Evolutionary conservation across 1,140 invertebrate genomes (phyloP).

Genomic region (Bombus soroeensis): DNA sequence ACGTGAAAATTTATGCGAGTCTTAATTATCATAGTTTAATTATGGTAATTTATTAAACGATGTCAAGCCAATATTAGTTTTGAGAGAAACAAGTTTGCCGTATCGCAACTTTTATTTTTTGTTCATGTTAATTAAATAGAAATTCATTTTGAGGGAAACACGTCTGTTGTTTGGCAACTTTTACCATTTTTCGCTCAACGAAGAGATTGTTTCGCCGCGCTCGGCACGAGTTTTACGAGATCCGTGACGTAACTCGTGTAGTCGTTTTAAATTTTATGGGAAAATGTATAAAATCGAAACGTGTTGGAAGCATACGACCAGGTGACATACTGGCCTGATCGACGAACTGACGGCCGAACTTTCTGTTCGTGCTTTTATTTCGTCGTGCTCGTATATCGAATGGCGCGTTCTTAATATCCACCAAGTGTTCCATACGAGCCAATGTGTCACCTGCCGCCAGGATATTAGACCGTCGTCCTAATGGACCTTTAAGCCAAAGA

Average conservation of each 20-base stretch:
- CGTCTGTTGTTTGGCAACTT: not conserved
- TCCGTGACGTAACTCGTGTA: not conserved
- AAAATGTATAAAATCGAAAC: not conserved
- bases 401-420: slow-evolving; percentile 74
- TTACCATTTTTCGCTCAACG: not conserved
- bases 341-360: slow-evolving; percentile 46
- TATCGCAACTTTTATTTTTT: not conserved
- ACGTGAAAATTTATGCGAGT: too few species aligned
- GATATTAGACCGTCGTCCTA: slow-evolving; percentile 73
- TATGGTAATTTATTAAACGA: too few species aligned
- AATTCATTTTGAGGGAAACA: not conserved
- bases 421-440: slow-evolving; percentile 75
- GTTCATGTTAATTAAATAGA: not conserved
- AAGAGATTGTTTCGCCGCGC: not conserved
- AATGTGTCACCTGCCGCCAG: slow-evolving; percentile 71
- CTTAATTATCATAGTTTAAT: too few species aligned
- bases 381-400: slow-evolving; percentile 63
- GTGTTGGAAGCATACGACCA: not conserved
- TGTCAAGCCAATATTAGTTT: not conserved
- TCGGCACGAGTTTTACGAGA: not conserved
- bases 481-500: slow-evolving; percentile 73
- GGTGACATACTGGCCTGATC: slow-evolving; percentile 40
- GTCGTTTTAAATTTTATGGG: not conserved
- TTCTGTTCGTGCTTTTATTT: slow-evolving; percentile 52
- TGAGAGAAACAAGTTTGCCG: not conserved